phyloP scores from a whole-genome alignment of 2,113 vertebrate species.

The Scolopax mira region DNA sequence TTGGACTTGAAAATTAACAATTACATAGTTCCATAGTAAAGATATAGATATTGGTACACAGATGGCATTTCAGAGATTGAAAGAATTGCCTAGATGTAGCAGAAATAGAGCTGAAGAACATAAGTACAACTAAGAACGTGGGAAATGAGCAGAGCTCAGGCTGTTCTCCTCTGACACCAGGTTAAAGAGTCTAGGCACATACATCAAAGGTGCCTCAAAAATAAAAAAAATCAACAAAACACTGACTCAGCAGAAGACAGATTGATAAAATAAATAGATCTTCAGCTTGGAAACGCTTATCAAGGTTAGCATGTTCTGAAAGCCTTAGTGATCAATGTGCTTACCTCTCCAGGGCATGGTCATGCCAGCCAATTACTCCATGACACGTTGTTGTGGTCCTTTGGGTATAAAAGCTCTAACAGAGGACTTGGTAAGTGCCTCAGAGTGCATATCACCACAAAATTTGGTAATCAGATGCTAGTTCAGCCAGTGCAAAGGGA shows the following conservation, averaged over 20 bases:
- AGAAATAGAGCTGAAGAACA: not conserved
- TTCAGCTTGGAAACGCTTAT: not conserved
- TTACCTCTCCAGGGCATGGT: not conserved
- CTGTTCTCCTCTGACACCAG: not conserved
- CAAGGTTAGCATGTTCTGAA: not conserved
- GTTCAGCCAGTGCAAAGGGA: not conserved
- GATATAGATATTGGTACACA: not conserved
- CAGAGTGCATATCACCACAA: not conserved
- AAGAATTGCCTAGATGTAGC: not conserved
- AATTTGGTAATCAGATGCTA: not conserved
- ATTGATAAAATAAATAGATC: not conserved
- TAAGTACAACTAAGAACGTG: not conserved
- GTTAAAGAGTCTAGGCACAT: not conserved
- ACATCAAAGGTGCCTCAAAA: not conserved
- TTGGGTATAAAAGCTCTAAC: not conserved
- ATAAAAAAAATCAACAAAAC: not conserved
- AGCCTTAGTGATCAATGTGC: not conserved
- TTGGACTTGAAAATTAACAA: not conserved
- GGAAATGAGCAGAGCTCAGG: not conserved
- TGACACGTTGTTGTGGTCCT: not conserved
- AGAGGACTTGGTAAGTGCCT: not conserved
- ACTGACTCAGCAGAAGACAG: not conserved
- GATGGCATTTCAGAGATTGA: not conserved
- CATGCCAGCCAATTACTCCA: not conserved
- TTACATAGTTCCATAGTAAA: not conserved